phyloP scores from a whole-genome alignment of 2,888 invertebrate species.

The Ichneumoninae sp. region DNA sequence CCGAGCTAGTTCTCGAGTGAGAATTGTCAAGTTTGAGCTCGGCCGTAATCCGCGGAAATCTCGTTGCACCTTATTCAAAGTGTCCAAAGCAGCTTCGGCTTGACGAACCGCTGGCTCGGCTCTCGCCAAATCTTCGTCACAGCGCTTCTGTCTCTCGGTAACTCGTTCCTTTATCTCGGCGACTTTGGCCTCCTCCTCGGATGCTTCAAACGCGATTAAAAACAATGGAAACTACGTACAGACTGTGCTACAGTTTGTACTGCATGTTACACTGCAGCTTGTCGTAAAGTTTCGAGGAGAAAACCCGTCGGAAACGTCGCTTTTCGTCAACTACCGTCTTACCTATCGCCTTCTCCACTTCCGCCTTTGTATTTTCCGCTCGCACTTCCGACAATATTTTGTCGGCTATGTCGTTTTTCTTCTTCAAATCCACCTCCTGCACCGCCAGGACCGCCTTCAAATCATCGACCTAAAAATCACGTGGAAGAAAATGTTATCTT shows the following conservation, averaged over 20 bases:
- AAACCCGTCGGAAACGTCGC: background rate
- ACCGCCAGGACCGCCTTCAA: slow-evolving; percentile 91
- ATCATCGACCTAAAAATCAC: slow-evolving; percentile 87
- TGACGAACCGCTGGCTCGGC: slow-evolving; percentile 96
- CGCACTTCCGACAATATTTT: slow-evolving; percentile 94
- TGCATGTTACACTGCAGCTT: background rate
- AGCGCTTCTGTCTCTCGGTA: slow-evolving; percentile 92
- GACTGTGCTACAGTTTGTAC: background rate
- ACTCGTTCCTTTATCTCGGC: slow-evolving; percentile 95
- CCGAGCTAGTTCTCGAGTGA: slow-evolving; percentile 21
- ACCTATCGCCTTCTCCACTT: slow-evolving; percentile 93
- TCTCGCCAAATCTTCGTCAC: slow-evolving; percentile 94
- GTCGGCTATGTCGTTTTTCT: slow-evolving; percentile 96
- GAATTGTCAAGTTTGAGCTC: slow-evolving; percentile 15
- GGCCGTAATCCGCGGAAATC: background rate
- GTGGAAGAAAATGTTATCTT: slow-evolving; percentile 13
- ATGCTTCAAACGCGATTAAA: slow-evolving; percentile 84
- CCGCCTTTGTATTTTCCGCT: slow-evolving; percentile 96
- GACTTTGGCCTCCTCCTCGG: slow-evolving; percentile 96
- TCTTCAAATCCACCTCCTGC: slow-evolving; percentile 93
- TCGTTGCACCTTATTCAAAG: slow-evolving; percentile 91
- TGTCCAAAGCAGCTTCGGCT: slow-evolving; percentile 95
- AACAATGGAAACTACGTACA: slow-evolving; percentile 46
- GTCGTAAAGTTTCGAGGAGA: no score
- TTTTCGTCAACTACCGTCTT: slow-evolving; percentile 69